Evolutionary conservation across 2,113 vertebrate species (phyloP), one percentile per base, ranked within the genome.

Genomic region (Solea solea): DNA sequence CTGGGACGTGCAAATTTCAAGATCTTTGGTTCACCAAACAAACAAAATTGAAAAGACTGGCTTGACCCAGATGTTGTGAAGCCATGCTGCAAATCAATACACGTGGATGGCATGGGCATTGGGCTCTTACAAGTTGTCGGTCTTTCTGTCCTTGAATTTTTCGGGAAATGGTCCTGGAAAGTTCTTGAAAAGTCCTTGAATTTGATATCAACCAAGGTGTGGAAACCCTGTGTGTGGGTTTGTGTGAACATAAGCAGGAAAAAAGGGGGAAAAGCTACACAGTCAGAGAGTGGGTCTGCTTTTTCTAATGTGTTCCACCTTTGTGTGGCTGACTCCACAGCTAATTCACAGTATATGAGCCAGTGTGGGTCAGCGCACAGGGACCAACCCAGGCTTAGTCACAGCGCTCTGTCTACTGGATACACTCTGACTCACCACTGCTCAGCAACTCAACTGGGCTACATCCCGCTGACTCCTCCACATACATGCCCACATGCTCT

Each of bases 241-340:
- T 34, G 34, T 34, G 34, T 34, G 34, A 62, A 62, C 28, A 61
- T 61, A 50, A 49, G 57, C n/a, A 56, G 21, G 21, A 70, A 44
- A 13, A 9, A 58, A 44, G 0, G 7, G 3, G 34, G 5, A 45
- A 46, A 21, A 7, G 2, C 12, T 28, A 7, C 2, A 21, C 14
- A 21, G 16, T 10, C 14, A 16, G 40, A 77, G 40, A 34, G 39
- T 62, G 13, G 39, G 15, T 34, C 63, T 44, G 39, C 4, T 39
- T 74, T 77, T 68, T 59, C 73, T 83, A 81, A 87, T 87, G n/a
- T 41, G 28, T 81, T 75, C 75, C 76, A 80, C 57, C 66, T 85
- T 74, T 62, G 60, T 64, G 69, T 27, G 59, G 65, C 74, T 82
- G 82, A 83, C 54, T 84, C 73, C 71, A 79, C 74, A 74, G 61